Conservation (phyloP, 2,113 vertebrate genomes). For the Semicossyphus pulcher region DNA sequence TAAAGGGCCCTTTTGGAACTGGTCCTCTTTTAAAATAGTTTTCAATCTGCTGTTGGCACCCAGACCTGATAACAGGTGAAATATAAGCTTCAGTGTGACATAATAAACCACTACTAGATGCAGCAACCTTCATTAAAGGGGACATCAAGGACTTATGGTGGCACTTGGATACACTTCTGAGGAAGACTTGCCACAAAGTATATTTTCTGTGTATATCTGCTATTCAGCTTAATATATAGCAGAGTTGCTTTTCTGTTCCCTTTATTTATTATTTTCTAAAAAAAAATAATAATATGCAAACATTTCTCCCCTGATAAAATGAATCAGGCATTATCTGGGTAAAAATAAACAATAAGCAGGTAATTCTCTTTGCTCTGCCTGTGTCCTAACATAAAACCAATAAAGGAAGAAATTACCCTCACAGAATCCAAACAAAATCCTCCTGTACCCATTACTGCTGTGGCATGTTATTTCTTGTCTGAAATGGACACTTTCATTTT, state of each 20-base stretch:
- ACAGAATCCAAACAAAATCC: conserved; percentile 13
- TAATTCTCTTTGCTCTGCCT: conserved; percentile 66
- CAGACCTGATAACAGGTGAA: neutral
- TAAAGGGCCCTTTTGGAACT: neutral
- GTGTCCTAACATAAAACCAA: conserved; percentile 61
- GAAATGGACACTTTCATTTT: conserved; percentile 44
- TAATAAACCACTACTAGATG: neutral
- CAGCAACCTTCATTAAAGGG: neutral
- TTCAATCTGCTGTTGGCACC: neutral
- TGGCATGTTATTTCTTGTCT: conserved; percentile 28
- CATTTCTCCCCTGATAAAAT: conserved; percentile 51
- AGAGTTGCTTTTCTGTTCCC: neutral
- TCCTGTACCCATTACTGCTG: conserved; percentile 32
- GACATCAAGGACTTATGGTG: neutral
- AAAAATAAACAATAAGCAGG: conserved; percentile 54
- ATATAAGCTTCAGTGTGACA: neutral
- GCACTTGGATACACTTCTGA: neutral
- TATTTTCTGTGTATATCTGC: neutral
- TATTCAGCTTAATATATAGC: neutral
- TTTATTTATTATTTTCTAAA: neutral
- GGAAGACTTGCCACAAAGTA: neutral
- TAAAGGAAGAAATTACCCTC: conserved; percentile 57
- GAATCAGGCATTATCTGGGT: conserved; percentile 44
- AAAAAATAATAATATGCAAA: conserved; percentile 37
- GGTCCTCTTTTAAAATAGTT: no score